phyloP scores from a whole-genome alignment of 2,113 vertebrate genomes.

The Bagarius yarrelli region DNA sequence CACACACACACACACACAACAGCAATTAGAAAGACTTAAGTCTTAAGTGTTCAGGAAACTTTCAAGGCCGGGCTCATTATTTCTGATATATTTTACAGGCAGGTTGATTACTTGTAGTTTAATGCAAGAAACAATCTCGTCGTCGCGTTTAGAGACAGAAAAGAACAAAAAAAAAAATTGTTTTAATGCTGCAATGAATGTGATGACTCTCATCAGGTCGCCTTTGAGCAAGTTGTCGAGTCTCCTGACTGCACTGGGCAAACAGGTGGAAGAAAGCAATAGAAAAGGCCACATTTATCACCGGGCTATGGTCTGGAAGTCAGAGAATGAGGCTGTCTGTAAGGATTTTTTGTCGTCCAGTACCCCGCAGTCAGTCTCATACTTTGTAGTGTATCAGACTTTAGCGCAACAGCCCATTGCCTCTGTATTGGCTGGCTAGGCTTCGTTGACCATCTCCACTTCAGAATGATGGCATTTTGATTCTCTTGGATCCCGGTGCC shows the following conservation, averaged over 20 bases:
- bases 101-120: not conserved
- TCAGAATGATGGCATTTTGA: slow-evolving; percentile 60
- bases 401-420: slow-evolving; percentile 15
- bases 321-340: slow-evolving; percentile 11
- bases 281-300: slow-evolving; percentile 12
- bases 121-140: too few relatives aligned
- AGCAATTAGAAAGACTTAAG: slow-evolving; percentile 1
- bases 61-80: not conserved
- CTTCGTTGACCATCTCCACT: slow-evolving; percentile 62
- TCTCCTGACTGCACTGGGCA: not conserved
- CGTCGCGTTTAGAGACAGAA: not conserved
- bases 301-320: not conserved
- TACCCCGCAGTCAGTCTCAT: not conserved
- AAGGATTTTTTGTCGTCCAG: slow-evolving; percentile 18
- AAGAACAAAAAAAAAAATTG: not conserved
- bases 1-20: too few relatives aligned
- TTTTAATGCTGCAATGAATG: not conserved
- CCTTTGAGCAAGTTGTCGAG: not conserved
- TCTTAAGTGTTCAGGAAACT: slow-evolving; percentile 3
- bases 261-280: not conserved
- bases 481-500: slow-evolving; percentile 56
- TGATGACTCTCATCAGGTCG: not conserved
- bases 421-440: slow-evolving; percentile 33
- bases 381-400: slow-evolving; percentile 26
- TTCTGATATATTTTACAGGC: not conserved